Base-by-base conservation (phyloP, 2,888 invertebrate genomes). In the Nineta flava region DNA sequence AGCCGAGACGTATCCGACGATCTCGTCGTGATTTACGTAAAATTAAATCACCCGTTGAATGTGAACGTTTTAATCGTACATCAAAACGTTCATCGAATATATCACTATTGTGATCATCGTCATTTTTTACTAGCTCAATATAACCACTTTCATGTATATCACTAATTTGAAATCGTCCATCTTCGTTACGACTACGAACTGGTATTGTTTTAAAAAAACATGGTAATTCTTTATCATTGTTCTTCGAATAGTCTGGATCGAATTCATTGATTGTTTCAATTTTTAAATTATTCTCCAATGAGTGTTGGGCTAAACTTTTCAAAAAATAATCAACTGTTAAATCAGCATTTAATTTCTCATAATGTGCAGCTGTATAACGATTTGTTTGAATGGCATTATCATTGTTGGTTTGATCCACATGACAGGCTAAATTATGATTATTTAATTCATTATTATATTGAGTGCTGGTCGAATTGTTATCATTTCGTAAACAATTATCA, bases 241-340 rank as follows among this genome's bases (percentile, higher is more conserved):
- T 56, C 31, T 53, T 53, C 1, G 26, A 42, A 41, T 26, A 48
- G 5, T 49, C 35, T 43, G 50, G 10, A 48, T 52, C 53, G 46
- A 53, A 50, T 49, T 61, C 62, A 15, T 48, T 31, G 12, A 62
- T 56, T 47, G 66, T 66, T 47, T 68, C 56, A 52, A 62, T 63
- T 53, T 67, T 68, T 34, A 70, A 58, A 55, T 68, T 69, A 48
- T 54, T 65, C 51, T 68, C 47, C 31, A 67, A 64, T 51, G 68
- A 68, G 50, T 68, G 67, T 54, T 69, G 68, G 0, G 71, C 70
- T 35, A 73, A 57, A 13, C 71, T 71, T 57, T 72, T 72, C 35
- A 73, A 57, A 55, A 74, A 73, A 57, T 70, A 72, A 53, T 73
- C 72, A 3, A 73, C 73, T 0, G 73, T 71, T 47, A 72, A 61